Evolutionary conservation across 2,888 invertebrate species (phyloP).

Genomic region (Mythimna lalbum): DNA sequence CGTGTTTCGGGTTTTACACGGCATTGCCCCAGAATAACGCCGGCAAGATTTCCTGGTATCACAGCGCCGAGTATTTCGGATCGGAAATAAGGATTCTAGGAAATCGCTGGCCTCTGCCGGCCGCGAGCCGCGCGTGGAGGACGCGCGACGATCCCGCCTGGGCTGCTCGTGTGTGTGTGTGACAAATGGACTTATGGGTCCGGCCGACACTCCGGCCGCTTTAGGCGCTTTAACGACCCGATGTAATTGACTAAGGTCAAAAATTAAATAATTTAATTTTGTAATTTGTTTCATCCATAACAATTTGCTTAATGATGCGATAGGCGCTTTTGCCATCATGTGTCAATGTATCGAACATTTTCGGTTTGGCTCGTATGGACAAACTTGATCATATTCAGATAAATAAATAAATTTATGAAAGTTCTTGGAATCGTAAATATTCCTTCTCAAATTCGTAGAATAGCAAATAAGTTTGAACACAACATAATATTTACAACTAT

Average conservation of each 20-base stretch:
- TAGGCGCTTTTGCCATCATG: background rate
- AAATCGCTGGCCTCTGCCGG: conserved; percentile 84
- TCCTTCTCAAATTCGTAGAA: background rate
- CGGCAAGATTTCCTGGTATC: conserved; percentile 86
- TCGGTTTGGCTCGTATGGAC: too few species aligned
- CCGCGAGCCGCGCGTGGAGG: conserved; percentile 71
- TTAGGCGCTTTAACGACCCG: conserved; percentile 11
- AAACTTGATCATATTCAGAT: background rate
- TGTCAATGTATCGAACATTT: too few species aligned
- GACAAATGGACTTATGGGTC: conserved; percentile 60
- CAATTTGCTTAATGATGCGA: background rate
- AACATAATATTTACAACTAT: too few species aligned
- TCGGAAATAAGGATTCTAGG: conserved; percentile 89
- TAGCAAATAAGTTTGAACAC: background rate
- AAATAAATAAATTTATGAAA: background rate
- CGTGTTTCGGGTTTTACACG: conserved; percentile 86
- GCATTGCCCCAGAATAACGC: conserved; percentile 88
- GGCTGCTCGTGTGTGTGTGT: conserved; percentile 57
- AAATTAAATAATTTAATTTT: conserved; percentile 27
- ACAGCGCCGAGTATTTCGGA: conserved; percentile 86
- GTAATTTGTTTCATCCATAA: background rate
- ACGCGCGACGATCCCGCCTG: conserved; percentile 63
- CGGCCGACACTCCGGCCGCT: background rate
- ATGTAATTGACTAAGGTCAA: conserved; percentile 55
- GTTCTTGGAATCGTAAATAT: background rate